Evolutionary conservation across 2,113 vertebrate species (phyloP), one percentile per base, ranked within the genome.

Genomic region (Poicephalus meyeri): DNA sequence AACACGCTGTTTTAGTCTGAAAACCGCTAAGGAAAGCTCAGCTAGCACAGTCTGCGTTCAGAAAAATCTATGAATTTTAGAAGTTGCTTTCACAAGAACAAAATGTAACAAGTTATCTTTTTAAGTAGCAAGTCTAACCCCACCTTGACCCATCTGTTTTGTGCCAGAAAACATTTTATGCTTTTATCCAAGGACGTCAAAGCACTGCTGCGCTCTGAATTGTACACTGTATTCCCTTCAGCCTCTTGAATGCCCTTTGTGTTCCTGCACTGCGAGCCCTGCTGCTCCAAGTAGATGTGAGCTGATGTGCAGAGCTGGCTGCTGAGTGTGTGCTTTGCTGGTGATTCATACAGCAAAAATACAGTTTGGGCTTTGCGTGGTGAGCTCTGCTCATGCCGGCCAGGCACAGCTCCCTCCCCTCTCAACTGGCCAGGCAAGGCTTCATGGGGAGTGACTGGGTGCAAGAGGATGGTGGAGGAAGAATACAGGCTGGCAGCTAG

Each of bases 111-210:
- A 85, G 47, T 17, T 1, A 5, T n/a, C 25, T 76, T 60, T 55
- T 49, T 81, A 81, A 79, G 53, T 88, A 95, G 70, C 11, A 49
- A 44, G 46, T 23, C 39, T 70, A 50, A 91, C 25, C 26, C 13
- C 58, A 72, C 66, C 53, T 77, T 94, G 88, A 86, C 50, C 35
- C 49, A 47, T 42, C 11, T 3, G 3, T 5, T 69, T 9, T 19
- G 28, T 73, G 68, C 68, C 82, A 94, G 85, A 77, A 86, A 83
- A 11, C 10, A 6, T 49, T 91, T 91, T 25, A 35, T 42, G 12
- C 68, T 86, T 94, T 92, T 86, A 58, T 78, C 55, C 72, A 71
- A 77, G 68, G 83, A 77, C 72, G 80, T 84, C 42, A 83, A 91
- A 91, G 28, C 15, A 42, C 71, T 82, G 25, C 56, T 85, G 33